phyloP scores from a whole-genome alignment of 2,113 vertebrate species.

The Rhinolophus sinicus region DNA sequence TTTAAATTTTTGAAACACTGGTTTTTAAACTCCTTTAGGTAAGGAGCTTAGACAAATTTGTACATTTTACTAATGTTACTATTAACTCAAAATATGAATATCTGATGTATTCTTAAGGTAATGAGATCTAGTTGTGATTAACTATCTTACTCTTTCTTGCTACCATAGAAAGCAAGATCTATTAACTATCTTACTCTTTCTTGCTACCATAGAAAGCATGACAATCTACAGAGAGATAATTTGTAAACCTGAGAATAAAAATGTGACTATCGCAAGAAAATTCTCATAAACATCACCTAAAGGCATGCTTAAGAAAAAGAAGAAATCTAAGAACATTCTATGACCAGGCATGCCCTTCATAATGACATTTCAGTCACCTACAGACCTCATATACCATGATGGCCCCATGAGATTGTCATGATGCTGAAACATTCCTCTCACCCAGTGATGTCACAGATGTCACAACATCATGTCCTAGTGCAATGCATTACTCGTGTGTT shows the following conservation, averaged over 20 bases:
- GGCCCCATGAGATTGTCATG: background rate
- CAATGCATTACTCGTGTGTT: too few relatives aligned
- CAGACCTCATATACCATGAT: background rate
- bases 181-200: background rate
- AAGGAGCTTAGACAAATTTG: background rate
- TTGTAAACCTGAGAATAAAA: background rate
- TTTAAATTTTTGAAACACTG: background rate
- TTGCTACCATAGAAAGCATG: background rate
- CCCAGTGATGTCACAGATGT: background rate
- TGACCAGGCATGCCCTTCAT: background rate
- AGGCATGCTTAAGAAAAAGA: background rate
- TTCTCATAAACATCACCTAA: background rate
- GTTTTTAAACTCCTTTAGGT: slow-evolving; percentile 1
- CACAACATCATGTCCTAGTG: too few relatives aligned
- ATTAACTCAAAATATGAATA: background rate
- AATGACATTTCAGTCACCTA: background rate
- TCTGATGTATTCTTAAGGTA: background rate
- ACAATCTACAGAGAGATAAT: background rate
- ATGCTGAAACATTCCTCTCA: background rate
- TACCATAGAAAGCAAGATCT: background rate
- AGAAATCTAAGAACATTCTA: background rate
- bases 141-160: background rate
- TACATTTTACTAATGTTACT: background rate
- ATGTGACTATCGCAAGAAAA: background rate
- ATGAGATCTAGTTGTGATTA: background rate